These are phyloP conservation scores for Pogoniulus pusillus DNA, from an alignment of 2,797 vertebrate species.

Conservation along the genomic window DNA sequence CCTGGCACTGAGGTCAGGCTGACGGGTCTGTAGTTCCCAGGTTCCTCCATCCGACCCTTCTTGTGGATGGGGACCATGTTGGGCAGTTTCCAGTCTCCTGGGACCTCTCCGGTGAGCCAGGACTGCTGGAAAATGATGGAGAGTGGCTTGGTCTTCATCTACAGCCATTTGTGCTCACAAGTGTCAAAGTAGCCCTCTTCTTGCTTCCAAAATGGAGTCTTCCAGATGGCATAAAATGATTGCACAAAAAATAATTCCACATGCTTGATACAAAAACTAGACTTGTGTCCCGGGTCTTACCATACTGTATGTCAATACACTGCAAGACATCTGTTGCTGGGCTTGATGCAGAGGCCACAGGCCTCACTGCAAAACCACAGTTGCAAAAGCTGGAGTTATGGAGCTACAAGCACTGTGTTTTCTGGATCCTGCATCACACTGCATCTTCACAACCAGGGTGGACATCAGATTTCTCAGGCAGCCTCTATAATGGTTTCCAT, in stretches of 20 bases:
- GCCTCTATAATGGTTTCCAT: not conserved
- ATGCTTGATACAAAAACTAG: not conserved
- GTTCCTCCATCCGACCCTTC: too few species aligned
- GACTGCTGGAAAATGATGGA: too few species aligned
- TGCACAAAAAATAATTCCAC: not conserved
- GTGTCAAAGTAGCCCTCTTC: not conserved
- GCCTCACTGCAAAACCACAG: not conserved
- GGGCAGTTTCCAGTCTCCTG: too few species aligned
- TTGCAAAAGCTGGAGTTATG: not conserved
- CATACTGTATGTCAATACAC: not conserved
- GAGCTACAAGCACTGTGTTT: not conserved
- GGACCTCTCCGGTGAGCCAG: too few species aligned
- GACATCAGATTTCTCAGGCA: not conserved
- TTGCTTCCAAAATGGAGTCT: not conserved
- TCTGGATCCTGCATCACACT: not conserved
- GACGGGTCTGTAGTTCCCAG: too few species aligned
- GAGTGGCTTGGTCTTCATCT: not conserved
- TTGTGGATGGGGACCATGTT: too few species aligned
- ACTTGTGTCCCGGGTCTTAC: not conserved
- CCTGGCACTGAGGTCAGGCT: too few species aligned
- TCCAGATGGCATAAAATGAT: not conserved
- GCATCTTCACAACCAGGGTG: not conserved
- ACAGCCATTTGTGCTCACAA: not conserved
- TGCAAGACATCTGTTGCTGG: slow-evolving; percentile 32
- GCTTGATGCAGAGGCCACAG: not conserved